phyloP scores from a whole-genome alignment of 2,113 vertebrate species.

The Phaetusa simplex region DNA sequence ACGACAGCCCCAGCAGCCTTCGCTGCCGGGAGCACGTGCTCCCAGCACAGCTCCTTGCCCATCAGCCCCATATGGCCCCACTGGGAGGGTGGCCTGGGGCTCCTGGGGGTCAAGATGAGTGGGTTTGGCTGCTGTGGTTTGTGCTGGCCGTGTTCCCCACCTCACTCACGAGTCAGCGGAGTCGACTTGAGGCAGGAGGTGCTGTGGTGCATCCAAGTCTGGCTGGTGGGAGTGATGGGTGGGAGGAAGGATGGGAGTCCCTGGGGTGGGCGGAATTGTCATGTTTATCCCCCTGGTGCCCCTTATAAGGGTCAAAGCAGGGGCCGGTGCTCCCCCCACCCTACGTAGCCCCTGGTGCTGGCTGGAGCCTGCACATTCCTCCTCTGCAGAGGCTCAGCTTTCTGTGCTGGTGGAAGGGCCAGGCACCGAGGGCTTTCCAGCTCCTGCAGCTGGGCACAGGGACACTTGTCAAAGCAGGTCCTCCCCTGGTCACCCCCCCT shows the following conservation, averaged over 20 bases:
- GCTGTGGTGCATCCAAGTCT: background rate
- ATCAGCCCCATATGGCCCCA: rapidly evolving
- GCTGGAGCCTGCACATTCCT: background rate
- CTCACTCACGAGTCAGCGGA: rapidly evolving
- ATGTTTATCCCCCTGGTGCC: background rate
- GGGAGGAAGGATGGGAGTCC: background rate
- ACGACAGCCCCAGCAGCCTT: background rate
- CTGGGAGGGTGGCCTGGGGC: background rate
- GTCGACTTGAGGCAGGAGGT: background rate
- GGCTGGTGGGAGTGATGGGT: background rate
- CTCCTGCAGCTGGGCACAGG: background rate
- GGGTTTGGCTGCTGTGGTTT: background rate
- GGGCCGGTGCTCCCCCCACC: background rate
- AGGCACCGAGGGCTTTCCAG: background rate
- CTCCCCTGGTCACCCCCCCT: background rate
- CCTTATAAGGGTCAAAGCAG: background rate
- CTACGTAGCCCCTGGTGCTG: rapidly evolving
- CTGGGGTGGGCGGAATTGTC: background rate
- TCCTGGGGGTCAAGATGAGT: rapidly evolving
- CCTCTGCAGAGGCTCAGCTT: background rate
- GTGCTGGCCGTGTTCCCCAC: background rate
- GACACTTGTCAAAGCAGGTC: background rate
- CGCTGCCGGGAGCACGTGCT: rapidly evolving
- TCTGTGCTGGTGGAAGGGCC: background rate
- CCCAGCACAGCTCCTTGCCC: rapidly evolving